phyloP scores from a whole-genome alignment of 2,797 vertebrate genomes.

The Momotus momota region DNA sequence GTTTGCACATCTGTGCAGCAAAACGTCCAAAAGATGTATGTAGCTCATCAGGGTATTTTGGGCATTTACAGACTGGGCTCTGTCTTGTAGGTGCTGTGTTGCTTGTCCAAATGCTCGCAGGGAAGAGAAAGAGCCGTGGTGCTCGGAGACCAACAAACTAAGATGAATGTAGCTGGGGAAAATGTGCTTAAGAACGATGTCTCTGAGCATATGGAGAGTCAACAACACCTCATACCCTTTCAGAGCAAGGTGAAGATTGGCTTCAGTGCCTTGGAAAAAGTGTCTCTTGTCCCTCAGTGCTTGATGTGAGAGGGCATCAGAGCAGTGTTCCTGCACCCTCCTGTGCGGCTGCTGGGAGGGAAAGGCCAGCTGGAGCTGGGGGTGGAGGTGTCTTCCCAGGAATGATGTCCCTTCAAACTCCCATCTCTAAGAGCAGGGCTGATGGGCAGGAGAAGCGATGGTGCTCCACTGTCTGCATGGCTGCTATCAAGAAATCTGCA shows the following conservation, averaged over 20 bases:
- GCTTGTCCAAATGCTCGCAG: neutral
- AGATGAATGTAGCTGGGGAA: neutral
- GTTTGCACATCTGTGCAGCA: neutral
- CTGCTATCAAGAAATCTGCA: neutral
- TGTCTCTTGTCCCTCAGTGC: rapidly evolving
- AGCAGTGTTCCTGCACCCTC: rapidly evolving
- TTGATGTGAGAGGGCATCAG: neutral
- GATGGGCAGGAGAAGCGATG: neutral
- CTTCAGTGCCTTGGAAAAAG: neutral
- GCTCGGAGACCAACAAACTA: neutral
- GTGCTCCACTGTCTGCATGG: neutral
- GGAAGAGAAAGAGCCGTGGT: neutral
- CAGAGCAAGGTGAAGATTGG: neutral
- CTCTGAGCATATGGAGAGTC: neutral
- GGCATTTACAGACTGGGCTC: neutral
- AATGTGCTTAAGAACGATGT: neutral
- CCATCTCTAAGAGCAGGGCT: neutral
- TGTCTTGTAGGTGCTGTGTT: neutral
- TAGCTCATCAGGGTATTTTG: neutral
- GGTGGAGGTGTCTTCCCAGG: rapidly evolving
- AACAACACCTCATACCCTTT: too few species aligned
- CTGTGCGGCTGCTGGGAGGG: rapidly evolving
- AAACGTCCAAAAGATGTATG: neutral
- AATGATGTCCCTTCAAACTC: rapidly evolving
- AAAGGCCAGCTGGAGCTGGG: rapidly evolving